phyloP scores from a whole-genome alignment of 2,113 vertebrate genomes.

The Tragelaphus strepsiceros region DNA sequence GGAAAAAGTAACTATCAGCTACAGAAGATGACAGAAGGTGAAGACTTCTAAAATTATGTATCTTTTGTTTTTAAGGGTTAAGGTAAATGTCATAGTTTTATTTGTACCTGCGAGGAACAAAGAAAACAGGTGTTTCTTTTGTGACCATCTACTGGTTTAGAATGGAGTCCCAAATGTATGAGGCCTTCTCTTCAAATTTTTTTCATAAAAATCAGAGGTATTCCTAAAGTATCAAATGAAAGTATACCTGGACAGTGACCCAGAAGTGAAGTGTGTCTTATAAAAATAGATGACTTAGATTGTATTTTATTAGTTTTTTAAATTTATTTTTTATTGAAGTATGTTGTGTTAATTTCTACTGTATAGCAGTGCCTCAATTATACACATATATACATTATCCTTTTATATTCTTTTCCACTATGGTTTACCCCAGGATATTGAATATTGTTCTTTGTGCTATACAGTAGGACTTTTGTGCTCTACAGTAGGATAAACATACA shows the following conservation, averaged over 20 bases:
- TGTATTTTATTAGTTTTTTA: background rate
- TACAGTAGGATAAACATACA: background rate
- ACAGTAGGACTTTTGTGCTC: background rate
- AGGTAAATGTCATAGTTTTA: constrained; percentile 27
- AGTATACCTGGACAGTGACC: background rate
- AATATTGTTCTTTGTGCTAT: background rate
- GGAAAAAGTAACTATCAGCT: background rate
- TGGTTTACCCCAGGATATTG: background rate
- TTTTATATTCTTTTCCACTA: background rate
- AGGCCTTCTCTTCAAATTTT: background rate
- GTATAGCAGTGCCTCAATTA: background rate
- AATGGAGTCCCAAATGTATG: constrained; percentile 35
- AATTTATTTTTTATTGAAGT: background rate
- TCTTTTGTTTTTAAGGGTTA: constrained; percentile 41
- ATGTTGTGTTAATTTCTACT: background rate
- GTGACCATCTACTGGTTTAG: constrained; percentile 37
- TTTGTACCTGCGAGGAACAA: constrained; percentile 39
- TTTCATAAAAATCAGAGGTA: constrained; percentile 35
- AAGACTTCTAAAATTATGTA: background rate
- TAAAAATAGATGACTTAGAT: background rate
- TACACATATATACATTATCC: background rate
- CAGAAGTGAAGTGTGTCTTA: background rate
- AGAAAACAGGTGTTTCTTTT: constrained; percentile 54
- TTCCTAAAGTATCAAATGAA: background rate
- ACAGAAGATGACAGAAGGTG: background rate